Percentiles rank a stretch among this genome's conserved stretches.
These are phyloP conservation scores for Drosophila sechellia DNA, from an alignment of 1,140 invertebrate species.

Conservation along the genomic window DNA sequence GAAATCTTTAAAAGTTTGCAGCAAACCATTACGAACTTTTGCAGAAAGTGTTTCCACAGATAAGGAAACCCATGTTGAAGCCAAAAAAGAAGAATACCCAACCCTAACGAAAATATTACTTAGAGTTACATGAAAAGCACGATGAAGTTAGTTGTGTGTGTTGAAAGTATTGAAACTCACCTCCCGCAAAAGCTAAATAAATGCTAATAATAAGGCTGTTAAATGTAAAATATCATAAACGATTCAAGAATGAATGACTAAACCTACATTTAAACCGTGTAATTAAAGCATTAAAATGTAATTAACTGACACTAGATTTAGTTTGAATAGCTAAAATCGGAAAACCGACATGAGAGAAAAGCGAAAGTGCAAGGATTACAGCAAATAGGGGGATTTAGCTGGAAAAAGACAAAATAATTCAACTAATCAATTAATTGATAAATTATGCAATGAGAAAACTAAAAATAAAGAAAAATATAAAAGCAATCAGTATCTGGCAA, in stretches of 20 bases:
- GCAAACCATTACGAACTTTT: conserved; percentile 41
- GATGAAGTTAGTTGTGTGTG: conserved; percentile 55
- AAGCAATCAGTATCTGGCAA: conserved; percentile 27
- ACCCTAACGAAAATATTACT: conserved; percentile 58
- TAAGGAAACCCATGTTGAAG: conserved; percentile 32
- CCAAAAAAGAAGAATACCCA: conserved; percentile 51
- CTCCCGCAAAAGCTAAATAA: conserved; percentile 64
- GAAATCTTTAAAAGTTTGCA: conserved; percentile 39
- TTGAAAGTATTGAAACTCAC: conserved; percentile 30
- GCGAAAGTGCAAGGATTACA: conserved; percentile 54
- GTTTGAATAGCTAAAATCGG: conserved; percentile 68
- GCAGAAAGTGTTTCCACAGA: conserved; percentile 40
- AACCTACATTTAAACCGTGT: conserved; percentile 67
- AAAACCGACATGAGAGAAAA: conserved; percentile 5
- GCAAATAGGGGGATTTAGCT: conserved; percentile 51
- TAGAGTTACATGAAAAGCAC: conserved; percentile 34
- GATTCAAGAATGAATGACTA: conserved; percentile 49
- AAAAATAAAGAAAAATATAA: conserved; percentile 66
- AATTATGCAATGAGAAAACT: conserved; percentile 67
- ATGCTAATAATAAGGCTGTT: conserved; percentile 84
- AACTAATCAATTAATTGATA: conserved; percentile 77
- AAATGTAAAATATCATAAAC: conserved; percentile 84
- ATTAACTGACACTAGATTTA: conserved; percentile 75
- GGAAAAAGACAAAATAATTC: conserved; percentile 30
- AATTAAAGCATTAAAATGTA: conserved; percentile 78